phyloP scores from a whole-genome alignment of 2,113 vertebrate species.

The Hypocryptadius cinnamomeus region DNA sequence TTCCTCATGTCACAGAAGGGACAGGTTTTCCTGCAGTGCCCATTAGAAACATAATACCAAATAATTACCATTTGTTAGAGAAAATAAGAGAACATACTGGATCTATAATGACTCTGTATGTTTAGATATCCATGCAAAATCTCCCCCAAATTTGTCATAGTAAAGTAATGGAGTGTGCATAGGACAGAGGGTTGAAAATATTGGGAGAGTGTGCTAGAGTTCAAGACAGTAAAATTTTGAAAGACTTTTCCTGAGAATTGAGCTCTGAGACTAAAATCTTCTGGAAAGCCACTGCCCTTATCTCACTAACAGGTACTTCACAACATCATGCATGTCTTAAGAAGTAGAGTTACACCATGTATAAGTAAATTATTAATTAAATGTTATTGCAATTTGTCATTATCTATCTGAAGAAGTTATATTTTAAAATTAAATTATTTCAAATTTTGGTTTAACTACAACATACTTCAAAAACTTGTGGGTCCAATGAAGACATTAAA shows the following conservation, averaged over 20 bases:
- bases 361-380: not conserved
- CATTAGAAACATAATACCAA: not conserved
- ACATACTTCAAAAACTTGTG: not conserved
- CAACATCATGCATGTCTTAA: not conserved
- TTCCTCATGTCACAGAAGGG: not conserved
- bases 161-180: not conserved
- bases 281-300: not conserved
- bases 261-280: not conserved
- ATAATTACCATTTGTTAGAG: not conserved
- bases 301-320: not conserved
- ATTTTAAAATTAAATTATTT: not conserved
- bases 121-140: not conserved
- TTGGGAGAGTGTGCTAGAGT: not conserved
- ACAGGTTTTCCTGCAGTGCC: not conserved
- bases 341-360: not conserved
- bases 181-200: not conserved
- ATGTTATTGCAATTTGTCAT: not conserved
- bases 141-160: not conserved
- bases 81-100: not conserved
- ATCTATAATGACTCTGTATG: not conserved
- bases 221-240: not conserved
- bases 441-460: not conserved
- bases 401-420: not conserved
- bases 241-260: not conserved
- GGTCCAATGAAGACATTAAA: not conserved